These are phyloP conservation scores for Chouioia cunea DNA, from an alignment of 2,888 invertebrate species.

Conservation along the genomic window DNA sequence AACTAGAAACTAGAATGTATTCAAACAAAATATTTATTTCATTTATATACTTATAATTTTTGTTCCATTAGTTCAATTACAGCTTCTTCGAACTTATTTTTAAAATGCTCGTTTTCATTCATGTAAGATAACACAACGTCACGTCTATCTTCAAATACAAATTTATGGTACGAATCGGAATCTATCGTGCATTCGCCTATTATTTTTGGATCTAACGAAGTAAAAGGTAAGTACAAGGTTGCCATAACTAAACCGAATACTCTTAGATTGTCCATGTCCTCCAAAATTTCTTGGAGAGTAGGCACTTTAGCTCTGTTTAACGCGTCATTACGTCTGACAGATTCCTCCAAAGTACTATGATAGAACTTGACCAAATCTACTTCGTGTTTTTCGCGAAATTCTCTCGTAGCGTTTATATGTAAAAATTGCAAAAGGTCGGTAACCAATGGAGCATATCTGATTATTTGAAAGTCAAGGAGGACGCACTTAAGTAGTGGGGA, in stretches of 20 bases:
- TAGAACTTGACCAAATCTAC: slow-evolving; percentile 71
- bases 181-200: slow-evolving; percentile 50
- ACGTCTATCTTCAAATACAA: slow-evolving; percentile 51
- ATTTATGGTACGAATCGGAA: slow-evolving; percentile 48
- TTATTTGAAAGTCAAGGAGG: slow-evolving; percentile 80
- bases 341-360: slow-evolving; percentile 38
- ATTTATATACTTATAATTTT: too few species aligned
- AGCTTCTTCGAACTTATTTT: slow-evolving; percentile 53
- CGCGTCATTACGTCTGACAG: slow-evolving; percentile 40
- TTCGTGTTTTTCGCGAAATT: slow-evolving; percentile 68
- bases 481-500: slow-evolving; percentile 67
- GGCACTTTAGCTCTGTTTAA: slow-evolving; percentile 60
- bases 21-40: too few species aligned
- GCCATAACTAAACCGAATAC: slow-evolving; percentile 56
- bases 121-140: slow-evolving; percentile 52
- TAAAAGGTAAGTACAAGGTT: slow-evolving; percentile 55
- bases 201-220: slow-evolving; percentile 54
- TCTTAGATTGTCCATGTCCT: slow-evolving; percentile 58
- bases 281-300: slow-evolving; percentile 54
- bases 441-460: slow-evolving; percentile 68
- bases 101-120: slow-evolving; percentile 53
- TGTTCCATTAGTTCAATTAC: slow-evolving; percentile 39
- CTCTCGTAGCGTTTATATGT: slow-evolving; percentile 43
- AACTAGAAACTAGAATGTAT: slow-evolving; percentile 44
- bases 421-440: slow-evolving; percentile 46